A percentile compares a stretch with the other conserved stretches of the same genome.
Evolutionary conservation across 2,888 invertebrate species (phyloP).

Genomic region (Sympetrum striolatum): DNA sequence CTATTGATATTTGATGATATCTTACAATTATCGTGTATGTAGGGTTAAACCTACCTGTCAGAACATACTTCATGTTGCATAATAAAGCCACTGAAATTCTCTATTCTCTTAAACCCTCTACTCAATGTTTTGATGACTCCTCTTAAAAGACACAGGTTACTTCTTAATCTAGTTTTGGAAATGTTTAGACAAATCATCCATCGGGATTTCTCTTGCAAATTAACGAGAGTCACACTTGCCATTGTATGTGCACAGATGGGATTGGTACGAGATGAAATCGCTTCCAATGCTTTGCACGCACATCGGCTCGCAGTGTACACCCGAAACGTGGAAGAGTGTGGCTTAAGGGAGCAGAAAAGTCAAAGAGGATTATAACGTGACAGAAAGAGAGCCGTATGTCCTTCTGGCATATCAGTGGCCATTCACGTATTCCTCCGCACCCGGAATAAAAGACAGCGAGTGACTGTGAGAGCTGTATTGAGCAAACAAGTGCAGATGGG

Average conservation of each 20-base stretch:
- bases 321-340: no score
- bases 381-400: no score
- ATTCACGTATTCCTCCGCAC: background rate
- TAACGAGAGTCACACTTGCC: no score
- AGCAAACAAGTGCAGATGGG: constrained; percentile 28
- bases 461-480: background rate
- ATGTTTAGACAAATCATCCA: background rate
- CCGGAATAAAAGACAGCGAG: background rate
- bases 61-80: no score
- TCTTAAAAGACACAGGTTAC: no score
- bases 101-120: no score
- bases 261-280: background rate
- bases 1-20: no score
- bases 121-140: no score
- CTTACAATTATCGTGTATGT: no score
- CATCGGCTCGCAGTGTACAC: background rate
- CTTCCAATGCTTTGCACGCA: background rate
- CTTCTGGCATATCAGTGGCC: background rate
- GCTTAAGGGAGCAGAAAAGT: background rate
- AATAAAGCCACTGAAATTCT: no score
- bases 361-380: background rate
- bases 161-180: background rate
- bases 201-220: no score
- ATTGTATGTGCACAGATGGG: background rate
- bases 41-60: no score